These are phyloP conservation scores for Stratiolaelaps scimitus DNA, from an alignment of 1,140 invertebrate genomes.

Conservation along the genomic window DNA sequence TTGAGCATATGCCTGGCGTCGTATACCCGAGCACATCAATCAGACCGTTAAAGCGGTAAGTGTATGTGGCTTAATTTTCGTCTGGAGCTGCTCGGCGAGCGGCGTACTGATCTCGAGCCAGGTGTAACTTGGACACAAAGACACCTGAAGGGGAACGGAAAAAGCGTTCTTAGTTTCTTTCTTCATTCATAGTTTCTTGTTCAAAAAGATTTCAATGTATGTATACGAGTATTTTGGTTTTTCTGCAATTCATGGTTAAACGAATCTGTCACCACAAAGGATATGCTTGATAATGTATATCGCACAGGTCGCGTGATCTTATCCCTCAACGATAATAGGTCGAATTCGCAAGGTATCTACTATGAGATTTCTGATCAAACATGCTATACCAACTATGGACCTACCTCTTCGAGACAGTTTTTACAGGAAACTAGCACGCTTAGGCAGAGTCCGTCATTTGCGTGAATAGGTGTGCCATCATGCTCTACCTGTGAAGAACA, in stretches of 20 bases:
- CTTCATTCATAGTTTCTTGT: background rate
- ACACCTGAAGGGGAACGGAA: background rate
- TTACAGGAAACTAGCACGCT: constrained; percentile 71
- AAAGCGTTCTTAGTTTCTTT: background rate
- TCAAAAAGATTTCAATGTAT: no score
- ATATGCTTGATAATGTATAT: no score
- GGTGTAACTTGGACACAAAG: constrained; percentile 66
- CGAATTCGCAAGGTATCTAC: no score
- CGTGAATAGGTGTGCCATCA: constrained; percentile 44
- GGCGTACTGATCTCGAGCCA: constrained; percentile 65
- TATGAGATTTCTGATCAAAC: no score
- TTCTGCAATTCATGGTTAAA: no score
- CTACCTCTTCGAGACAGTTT: constrained; percentile 61
- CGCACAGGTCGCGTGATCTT: no score
- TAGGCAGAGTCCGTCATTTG: constrained; percentile 62
- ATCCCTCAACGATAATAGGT: no score
- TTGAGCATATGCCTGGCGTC: background rate
- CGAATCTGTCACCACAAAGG: no score
- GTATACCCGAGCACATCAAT: background rate
- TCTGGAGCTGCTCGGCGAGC: constrained; percentile 54
- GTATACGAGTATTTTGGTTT: no score
- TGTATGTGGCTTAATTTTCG: constrained; percentile 43
- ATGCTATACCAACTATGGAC: background rate
- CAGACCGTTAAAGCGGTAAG: constrained; percentile 3
- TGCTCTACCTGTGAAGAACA: constrained; percentile 37